Conservation (phyloP, 2,888 invertebrate species). For the Drosophila anomelani region DNA sequence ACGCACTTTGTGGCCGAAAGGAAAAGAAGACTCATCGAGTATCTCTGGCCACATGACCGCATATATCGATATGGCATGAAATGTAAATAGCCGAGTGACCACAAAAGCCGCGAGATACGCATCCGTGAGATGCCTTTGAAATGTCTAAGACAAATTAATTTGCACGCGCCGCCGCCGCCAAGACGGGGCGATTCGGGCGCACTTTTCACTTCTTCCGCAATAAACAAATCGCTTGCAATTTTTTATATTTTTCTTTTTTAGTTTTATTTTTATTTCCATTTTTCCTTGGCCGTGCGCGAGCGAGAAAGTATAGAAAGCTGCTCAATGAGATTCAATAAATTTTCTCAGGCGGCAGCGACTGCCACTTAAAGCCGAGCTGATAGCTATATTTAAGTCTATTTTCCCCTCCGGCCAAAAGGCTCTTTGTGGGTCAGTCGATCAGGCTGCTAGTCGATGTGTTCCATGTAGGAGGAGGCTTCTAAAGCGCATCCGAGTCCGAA, state of each 20-base stretch:
- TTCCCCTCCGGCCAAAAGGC: conserved; percentile 43
- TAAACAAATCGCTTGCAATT: conserved; percentile 50
- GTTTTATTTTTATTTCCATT: conserved; percentile 1
- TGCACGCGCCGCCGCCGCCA: conserved; percentile 25
- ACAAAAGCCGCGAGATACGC: conserved; percentile 68
- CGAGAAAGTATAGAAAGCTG: conserved; percentile 59
- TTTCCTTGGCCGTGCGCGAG: conserved; percentile 24
- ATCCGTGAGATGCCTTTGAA: conserved; percentile 81
- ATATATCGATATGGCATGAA: conserved; percentile 41
- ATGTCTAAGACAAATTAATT: conserved; percentile 57
- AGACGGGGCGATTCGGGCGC: conserved; percentile 30
- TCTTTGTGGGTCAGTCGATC: conserved; percentile 71
- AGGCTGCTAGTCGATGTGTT: conserved; percentile 22
- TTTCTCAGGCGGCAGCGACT: conserved; percentile 58
- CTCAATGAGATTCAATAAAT: conserved; percentile 76
- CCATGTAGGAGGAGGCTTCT: conserved; percentile 45
- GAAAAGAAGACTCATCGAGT: conserved; percentile 14
- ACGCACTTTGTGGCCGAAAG: conserved; percentile 64
- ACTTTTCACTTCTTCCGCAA: conserved; percentile 54
- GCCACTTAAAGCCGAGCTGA: conserved; percentile 73
- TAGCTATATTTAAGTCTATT: conserved; percentile 75
- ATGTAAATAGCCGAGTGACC: conserved; percentile 72
- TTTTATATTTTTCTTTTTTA: background rate
- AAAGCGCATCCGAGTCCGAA: conserved; percentile 32
- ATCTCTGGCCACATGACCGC: conserved; percentile 10